Conservation (phyloP, 2,888 invertebrate genomes). For the Eristalis arbustorum region DNA sequence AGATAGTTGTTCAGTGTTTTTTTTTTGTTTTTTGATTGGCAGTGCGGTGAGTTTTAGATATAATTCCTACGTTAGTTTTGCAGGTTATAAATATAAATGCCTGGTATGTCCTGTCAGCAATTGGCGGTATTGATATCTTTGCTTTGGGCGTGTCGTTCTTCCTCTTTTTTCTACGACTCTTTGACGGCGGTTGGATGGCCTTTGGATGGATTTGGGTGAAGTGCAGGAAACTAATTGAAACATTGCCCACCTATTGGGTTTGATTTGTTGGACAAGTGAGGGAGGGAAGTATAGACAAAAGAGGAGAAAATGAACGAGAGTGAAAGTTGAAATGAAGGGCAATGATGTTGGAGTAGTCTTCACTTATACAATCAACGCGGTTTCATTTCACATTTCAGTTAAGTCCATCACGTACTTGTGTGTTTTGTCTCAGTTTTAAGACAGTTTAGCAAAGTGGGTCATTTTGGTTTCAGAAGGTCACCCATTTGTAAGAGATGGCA, state of each 20-base stretch:
- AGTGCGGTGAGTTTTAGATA: constrained; percentile 64
- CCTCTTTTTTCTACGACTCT: not conserved
- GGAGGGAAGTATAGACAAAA: not conserved
- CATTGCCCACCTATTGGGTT: constrained; percentile 46
- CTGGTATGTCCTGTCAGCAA: constrained; percentile 58
- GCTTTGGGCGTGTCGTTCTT: not conserved
- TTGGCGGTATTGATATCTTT: constrained; percentile 57
- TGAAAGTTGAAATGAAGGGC: not conserved
- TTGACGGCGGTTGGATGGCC: not conserved
- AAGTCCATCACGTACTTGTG: too few species aligned
- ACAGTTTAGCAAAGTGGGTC: too few species aligned
- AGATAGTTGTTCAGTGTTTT: constrained; percentile 65
- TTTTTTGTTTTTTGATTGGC: constrained; percentile 62
- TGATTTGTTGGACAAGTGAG: not conserved
- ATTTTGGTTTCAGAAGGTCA: too few species aligned
- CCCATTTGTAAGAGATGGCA: too few species aligned
- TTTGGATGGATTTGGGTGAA: constrained; percentile 7
- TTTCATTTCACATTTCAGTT: too few species aligned
- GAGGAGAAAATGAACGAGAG: not conserved
- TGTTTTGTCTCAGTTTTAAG: too few species aligned
- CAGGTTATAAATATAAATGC: constrained; percentile 63
- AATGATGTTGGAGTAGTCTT: not conserved
- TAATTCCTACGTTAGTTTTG: constrained; percentile 46
- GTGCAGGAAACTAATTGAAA: constrained; percentile 63
- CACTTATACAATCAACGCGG: too few species aligned